Percentiles rank a stretch among this genome's conserved stretches.
Evolutionary conservation across 2,888 invertebrate species (phyloP).

Genomic region (Baronia brevicornis): DNA sequence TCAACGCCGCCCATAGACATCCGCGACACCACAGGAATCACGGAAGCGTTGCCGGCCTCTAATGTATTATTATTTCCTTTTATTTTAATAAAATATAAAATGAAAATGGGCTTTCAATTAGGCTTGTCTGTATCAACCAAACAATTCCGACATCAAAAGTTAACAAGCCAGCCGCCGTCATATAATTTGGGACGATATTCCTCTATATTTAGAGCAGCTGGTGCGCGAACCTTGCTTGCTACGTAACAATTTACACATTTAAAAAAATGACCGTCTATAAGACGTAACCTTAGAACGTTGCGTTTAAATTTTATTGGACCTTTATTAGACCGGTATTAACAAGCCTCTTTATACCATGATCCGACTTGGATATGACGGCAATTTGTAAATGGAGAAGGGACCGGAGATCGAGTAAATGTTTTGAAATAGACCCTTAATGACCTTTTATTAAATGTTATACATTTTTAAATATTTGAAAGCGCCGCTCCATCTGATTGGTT

Average conservation of each 20-base stretch:
- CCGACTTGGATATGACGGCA: slow-evolving; percentile 44
- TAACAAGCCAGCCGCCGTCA: slow-evolving; percentile 48
- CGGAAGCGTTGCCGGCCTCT: too few relatives aligned
- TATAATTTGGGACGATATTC: slow-evolving; percentile 53
- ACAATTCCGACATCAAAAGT: slow-evolving; percentile 24
- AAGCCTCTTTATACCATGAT: slow-evolving; percentile 36
- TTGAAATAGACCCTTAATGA: slow-evolving; percentile 55
- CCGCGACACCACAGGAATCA: too few relatives aligned
- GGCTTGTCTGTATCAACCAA: slow-evolving; percentile 13
- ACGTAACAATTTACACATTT: slow-evolving; percentile 62
- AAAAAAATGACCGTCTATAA: slow-evolving; percentile 45
- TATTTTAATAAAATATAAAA: too few relatives aligned
- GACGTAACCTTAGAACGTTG: slow-evolving; percentile 33
- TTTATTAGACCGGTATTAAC: slow-evolving; percentile 33
- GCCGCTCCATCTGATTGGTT: slow-evolving; percentile 22
- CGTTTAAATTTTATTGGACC: slow-evolving; percentile 47
- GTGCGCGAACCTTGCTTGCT: slow-evolving; percentile 37
- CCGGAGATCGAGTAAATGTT: slow-evolving; percentile 42
- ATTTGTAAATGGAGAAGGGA: slow-evolving; percentile 55
- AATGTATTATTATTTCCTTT: too few relatives aligned
- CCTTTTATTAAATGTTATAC: slow-evolving; percentile 43
- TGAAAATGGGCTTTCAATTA: slow-evolving; percentile 16
- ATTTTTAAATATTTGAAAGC: slow-evolving; percentile 30
- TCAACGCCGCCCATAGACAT: too few relatives aligned
- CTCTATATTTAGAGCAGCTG: slow-evolving; percentile 50